Evolutionary conservation across 2,888 invertebrate species (phyloP), one percentile per base, ranked within the genome.

Genomic region (Netelia fuscicornis): DNA sequence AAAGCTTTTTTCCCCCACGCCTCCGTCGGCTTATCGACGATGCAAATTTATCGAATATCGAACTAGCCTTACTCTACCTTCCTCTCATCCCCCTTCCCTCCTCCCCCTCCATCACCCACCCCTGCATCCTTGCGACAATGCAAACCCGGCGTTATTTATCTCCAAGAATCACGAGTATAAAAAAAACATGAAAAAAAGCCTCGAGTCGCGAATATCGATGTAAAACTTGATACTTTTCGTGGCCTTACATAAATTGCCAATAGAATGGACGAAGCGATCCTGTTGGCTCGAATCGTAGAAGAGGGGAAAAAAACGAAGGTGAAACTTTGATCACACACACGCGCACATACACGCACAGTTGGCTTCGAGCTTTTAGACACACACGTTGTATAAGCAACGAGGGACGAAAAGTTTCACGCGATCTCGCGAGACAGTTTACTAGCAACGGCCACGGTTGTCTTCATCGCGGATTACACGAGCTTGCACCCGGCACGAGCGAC

Each of bases 41-140:
- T 72, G 52, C 48, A 30, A 79, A 75, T 64, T 78, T 78, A 75
- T 65, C 70, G 76, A 60, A 56, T 67, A 25, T 37, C 48, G 42
- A 44, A 56, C 37, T 58, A 72, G 30, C 30, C 5, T 30, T 30
- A 3, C 30, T 30, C 30, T 30, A 30, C 30, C 5, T 5, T 5
- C 30, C 30, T 5, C 30, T 5, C 30, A 17, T 17, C 30, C 30
- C 30, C 30, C 3, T 30, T 30, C 30, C 30, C 30, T 30, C 30
- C 30, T 30, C 6, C 30, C 5, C 5, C 30, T 30, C 30, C 30
- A 5, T 30, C 30, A 0, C 30, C 5, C 30, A 30, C 5, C 30
- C 5, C 5, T 30, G 30, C 6, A 30, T 30, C 2, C 6, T 5
- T 30, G 30, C 30, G 30, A 30, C 30, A 30, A 30, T 30, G 30